Evolutionary conservation across 2,888 invertebrate species (phyloP).

Genomic region (Anodontia alba): DNA sequence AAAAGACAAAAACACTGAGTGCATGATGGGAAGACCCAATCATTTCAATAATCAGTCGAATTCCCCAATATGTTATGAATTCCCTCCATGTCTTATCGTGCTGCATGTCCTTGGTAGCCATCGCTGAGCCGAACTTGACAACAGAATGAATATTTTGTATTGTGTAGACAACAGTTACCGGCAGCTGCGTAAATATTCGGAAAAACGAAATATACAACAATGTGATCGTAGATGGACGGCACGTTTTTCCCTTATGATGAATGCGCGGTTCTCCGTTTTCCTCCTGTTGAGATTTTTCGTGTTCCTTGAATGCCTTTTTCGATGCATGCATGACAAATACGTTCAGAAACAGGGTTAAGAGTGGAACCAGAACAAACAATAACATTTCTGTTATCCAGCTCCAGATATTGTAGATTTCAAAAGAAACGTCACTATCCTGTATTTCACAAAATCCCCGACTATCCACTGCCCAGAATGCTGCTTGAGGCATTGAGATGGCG

Average conservation of each 20-base stretch:
- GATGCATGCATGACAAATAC: slow-evolving; percentile 70
- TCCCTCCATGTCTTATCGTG: slow-evolving; percentile 75
- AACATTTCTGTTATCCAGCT: slow-evolving; percentile 74
- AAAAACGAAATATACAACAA: slow-evolving; percentile 56
- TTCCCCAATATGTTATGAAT: slow-evolving; percentile 75
- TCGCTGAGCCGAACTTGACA: slow-evolving; percentile 29
- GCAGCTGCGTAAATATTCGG: slow-evolving; percentile 54
- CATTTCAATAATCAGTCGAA: slow-evolving; percentile 77
- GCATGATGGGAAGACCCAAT: slow-evolving; percentile 82
- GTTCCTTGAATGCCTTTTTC: slow-evolving; percentile 28
- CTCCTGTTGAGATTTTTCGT: not conserved
- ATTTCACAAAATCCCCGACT: slow-evolving; percentile 56
- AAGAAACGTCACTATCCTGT: slow-evolving; percentile 35
- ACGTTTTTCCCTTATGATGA: slow-evolving; percentile 34
- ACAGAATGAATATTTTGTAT: slow-evolving; percentile 40
- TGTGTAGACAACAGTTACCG: slow-evolving; percentile 50
- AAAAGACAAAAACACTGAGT: slow-evolving; percentile 79
- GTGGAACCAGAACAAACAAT: slow-evolving; percentile 74
- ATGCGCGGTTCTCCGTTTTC: slow-evolving; percentile 24
- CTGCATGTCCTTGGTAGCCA: slow-evolving; percentile 69
- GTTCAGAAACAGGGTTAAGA: slow-evolving; percentile 72
- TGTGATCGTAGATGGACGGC: slow-evolving; percentile 49
- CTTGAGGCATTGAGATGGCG: slow-evolving; percentile 77
- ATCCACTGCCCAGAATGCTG: slow-evolving; percentile 79
- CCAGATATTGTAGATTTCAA: slow-evolving; percentile 72